Evolutionary conservation across 2,888 invertebrate species (phyloP), one percentile per base, ranked within the genome.

Genomic region (Temnothorax rugatulus): DNA sequence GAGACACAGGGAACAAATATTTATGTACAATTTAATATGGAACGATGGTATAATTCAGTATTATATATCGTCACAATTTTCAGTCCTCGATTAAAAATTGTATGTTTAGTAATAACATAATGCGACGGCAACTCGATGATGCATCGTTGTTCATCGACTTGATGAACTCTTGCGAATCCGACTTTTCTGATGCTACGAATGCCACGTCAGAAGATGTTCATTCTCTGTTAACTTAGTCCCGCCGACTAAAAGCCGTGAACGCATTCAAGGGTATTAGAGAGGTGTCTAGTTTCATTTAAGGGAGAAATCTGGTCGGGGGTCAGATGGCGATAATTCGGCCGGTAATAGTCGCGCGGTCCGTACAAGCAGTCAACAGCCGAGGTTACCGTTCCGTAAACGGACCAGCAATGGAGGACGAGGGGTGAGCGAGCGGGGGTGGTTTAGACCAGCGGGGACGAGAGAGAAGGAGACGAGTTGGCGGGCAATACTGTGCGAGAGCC

Each of bases 241-340:
- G 18, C 7, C 77, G 79, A 76, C 87, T 89, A 89, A 88, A 90
- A 90, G 88, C 90, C 90, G 84, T 85, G 84, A 84, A 84, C 54
- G 84, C 84, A 85, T 84, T 74, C 83, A 76, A 82, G 34, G 68
- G 81, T 84, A 89, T 90, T 88, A 90, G 85, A 74, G 85, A 85
- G 88, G 85, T 87, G 89, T 90, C 90, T 88, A 90, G 87, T 90
- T 90, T 90, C 89, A 90, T 91, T 90, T 87, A 86, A 91, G 86
- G 76, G 73, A 84, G 88, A 84, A 84, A 79, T 85, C 81, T 82
- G 76, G 47, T 85, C 74, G 84, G 84, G 89, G 85, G 86, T 89
- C 86, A 88, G 86, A 90, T 89, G 89, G 88, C 87, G 90, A 90
- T 89, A 90, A 90, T 90, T 90, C 84, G 91, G 83, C 83, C 84